phyloP scores from a whole-genome alignment of 2,797 vertebrate genomes.

The Trichosurus vulpecula region DNA sequence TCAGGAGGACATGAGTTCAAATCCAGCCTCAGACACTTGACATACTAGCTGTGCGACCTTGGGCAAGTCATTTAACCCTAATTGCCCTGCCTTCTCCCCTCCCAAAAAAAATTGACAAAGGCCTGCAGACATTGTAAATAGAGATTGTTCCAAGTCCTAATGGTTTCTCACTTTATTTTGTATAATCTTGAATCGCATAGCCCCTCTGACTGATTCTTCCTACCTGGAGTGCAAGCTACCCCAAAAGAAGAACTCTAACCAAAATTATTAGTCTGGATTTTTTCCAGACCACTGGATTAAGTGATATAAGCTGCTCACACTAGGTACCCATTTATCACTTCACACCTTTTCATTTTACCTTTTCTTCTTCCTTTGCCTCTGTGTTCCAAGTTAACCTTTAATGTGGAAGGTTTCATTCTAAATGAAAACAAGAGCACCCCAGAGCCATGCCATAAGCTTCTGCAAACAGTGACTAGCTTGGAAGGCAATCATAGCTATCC shows the following conservation, averaged over 20 bases:
- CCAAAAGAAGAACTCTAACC: neutral
- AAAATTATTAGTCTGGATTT: slow-evolving; percentile 17
- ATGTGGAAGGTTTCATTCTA: neutral
- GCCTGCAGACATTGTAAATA: slow-evolving; percentile 4
- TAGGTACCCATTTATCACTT: neutral
- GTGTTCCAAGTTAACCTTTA: neutral
- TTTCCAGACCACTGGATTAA: neutral
- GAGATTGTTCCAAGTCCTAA: neutral
- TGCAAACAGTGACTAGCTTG: neutral
- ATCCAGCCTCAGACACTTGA: too few species aligned
- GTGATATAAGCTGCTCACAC: neutral
- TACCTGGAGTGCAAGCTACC: neutral
- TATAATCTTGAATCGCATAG: neutral
- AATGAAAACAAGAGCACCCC: neutral
- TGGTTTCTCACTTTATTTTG: neutral
- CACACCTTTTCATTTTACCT: neutral
- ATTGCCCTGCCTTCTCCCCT: too few species aligned
- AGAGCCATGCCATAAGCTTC: neutral
- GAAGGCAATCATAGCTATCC: neutral
- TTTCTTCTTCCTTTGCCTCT: neutral
- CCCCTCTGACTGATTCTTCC: neutral
- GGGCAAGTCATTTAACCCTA: too few species aligned
- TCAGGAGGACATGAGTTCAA: too few species aligned
- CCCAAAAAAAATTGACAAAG: too few species aligned
- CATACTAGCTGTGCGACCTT: too few species aligned